A percentile compares a stretch with the other conserved stretches of the same genome.
These are phyloP conservation scores for Diaperis boleti DNA, from an alignment of 2,888 invertebrate genomes.

Conservation along the genomic window DNA sequence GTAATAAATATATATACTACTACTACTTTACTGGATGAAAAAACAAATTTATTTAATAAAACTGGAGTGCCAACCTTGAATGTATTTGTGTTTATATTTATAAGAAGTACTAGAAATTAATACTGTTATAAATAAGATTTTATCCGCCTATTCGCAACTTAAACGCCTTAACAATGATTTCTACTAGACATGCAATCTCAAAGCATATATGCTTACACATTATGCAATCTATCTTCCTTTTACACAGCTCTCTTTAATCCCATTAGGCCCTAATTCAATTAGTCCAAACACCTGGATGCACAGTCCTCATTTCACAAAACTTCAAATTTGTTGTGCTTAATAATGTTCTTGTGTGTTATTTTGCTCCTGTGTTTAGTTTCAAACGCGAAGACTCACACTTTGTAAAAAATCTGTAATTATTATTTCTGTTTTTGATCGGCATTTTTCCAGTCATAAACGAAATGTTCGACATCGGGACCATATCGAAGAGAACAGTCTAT, in stretches of 20 bases:
- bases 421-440: too few relatives aligned
- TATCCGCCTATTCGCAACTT: too few relatives aligned
- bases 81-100: too few relatives aligned
- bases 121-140: too few relatives aligned
- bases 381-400: neutral
- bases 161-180: too few relatives aligned
- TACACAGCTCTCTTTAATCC: constrained; percentile 2
- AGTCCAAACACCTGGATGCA: neutral
- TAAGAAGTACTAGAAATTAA: too few relatives aligned
- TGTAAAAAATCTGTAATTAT: constrained; percentile 1
- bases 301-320: neutral
- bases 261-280: constrained; percentile 6
- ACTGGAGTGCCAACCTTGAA: too few relatives aligned
- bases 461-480: constrained; percentile 49
- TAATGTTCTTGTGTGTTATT: neutral
- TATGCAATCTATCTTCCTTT: neutral
- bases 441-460: neutral
- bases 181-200: too few relatives aligned
- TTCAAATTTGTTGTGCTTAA: neutral
- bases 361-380: constrained; percentile 1
- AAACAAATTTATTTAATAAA: too few relatives aligned
- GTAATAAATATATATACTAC: too few relatives aligned
- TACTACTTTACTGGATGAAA: too few relatives aligned
- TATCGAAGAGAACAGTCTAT: constrained; percentile 74
- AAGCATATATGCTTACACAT: too few relatives aligned